Conservation (phyloP, 2,797 vertebrate species). For the Phataginus tricuspis region DNA sequence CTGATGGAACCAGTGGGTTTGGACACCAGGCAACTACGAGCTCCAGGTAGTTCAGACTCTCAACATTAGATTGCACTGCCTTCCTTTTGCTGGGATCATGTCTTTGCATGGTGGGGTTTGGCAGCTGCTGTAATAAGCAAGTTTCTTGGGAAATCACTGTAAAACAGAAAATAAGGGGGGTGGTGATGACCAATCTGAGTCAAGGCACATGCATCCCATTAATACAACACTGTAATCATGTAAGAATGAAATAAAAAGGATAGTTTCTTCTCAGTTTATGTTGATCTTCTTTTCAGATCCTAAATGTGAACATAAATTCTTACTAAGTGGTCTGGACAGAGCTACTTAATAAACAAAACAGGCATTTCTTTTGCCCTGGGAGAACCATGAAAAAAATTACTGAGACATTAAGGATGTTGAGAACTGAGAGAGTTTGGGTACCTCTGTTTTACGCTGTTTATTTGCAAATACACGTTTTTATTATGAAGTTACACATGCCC, state of each 20-base stretch:
- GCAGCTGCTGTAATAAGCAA: accelerated
- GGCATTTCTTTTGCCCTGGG: not conserved
- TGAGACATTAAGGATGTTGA: not conserved
- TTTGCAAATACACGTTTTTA: not conserved
- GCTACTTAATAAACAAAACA: not conserved
- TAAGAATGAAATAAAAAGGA: not conserved
- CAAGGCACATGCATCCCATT: not conserved
- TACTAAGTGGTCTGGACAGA: not conserved
- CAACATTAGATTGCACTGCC: accelerated
- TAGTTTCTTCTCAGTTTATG: not conserved
- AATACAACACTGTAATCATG: accelerated
- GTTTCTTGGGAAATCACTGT: not conserved
- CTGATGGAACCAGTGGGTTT: not conserved
- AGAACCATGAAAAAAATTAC: not conserved
- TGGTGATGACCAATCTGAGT: not conserved
- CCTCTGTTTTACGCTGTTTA: not conserved
- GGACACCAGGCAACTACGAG: not conserved
- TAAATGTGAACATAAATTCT: not conserved
- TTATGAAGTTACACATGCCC: not conserved
- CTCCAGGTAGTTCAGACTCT: not conserved
- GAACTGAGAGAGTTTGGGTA: not conserved
- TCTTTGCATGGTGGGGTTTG: not conserved
- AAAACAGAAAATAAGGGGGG: not conserved
- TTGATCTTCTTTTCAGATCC: not conserved
- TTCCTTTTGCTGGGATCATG: not conserved